Evolutionary conservation across 2,797 vertebrate species (phyloP), one percentile per base, ranked within the genome.

Genomic region (Chaunax sp.): DNA sequence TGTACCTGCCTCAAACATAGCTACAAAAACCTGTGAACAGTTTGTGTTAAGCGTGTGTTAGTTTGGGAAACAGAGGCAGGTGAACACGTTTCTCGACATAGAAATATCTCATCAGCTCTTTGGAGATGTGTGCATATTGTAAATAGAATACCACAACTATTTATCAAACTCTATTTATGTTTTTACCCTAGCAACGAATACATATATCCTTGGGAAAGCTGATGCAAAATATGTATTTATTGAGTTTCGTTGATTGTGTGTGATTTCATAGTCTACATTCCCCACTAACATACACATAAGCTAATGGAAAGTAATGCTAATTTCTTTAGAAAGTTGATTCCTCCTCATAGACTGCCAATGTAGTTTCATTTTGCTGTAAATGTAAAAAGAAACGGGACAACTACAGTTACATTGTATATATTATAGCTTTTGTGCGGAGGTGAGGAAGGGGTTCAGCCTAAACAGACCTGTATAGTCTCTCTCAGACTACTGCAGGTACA

Each of bases 71-170:
- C 28, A 44, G 72, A 61, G 58, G 76, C 72, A 69, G 65, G 70
- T 46, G 51, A 72, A 67, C 58, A 9, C 35, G 43, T 63, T 69
- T 90, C 38, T 73, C 59, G 19, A 83, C 65, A 74, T 25, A 64
- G 61, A 77, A 71, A 81, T 65, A 73, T 82, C 75, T 84, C 61
- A 64, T 65, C 65, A 81, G 81, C 77, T 79, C 75, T 86, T 77
- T 87, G 91, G 89, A 91, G 90, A 92, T 90, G 91, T 96, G 94
- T 96, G 93, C 91, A 96, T 96, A 95, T 92, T 97, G 96, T 96
- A 96, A 94, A 96, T 96, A 96, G 85, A 94, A 92, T 93, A 92
- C 94, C 93, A 84, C 77, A 86, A 87, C 92, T 98, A 98, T 98
- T 98, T 98, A 98, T 92, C 76, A 93, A 86, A 83, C 87, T 91